Conservation (phyloP, 2,888 invertebrate genomes). For the Epistrophella euchroma region DNA sequence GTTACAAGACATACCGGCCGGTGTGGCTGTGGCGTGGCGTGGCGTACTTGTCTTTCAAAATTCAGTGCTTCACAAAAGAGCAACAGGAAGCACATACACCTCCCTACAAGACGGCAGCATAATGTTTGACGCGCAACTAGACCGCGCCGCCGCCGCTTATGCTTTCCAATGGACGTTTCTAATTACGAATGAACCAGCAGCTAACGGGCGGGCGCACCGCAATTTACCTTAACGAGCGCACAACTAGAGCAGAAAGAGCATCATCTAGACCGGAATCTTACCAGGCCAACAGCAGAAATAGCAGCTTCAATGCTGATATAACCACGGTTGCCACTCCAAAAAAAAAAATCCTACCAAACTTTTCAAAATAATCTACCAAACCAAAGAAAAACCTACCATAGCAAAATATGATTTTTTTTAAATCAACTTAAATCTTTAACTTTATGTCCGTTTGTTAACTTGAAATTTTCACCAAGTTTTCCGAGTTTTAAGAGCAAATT, state of each 20-base stretch:
- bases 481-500: too few species aligned
- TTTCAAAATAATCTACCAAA: too few species aligned
- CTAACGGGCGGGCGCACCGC: constrained; percentile 64
- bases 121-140: constrained; percentile 29
- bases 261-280: constrained; percentile 84
- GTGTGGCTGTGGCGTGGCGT: neutral
- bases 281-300: constrained; percentile 80
- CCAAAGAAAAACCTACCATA: too few species aligned
- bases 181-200: constrained; percentile 48
- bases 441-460: too few species aligned
- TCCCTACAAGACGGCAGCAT: neutral
- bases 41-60: neutral
- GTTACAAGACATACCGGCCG: constrained; percentile 5
- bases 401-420: too few species aligned
- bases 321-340: too few species aligned
- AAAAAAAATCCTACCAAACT: too few species aligned
- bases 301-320: constrained; percentile 3
- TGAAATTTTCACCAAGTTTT: too few species aligned
- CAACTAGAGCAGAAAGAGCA: constrained; percentile 84
- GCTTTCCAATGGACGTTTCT: constrained; percentile 37
- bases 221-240: constrained; percentile 71
- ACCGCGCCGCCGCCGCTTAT: constrained; percentile 30
- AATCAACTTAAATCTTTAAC: too few species aligned
- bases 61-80: constrained; percentile 9
- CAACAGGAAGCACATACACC: constrained; percentile 12